A percentile compares a stretch with the other conserved stretches of the same genome.
These are phyloP conservation scores for Sycophila sp. DNA, from an alignment of 1,140 invertebrate genomes.

Conservation along the genomic window DNA sequence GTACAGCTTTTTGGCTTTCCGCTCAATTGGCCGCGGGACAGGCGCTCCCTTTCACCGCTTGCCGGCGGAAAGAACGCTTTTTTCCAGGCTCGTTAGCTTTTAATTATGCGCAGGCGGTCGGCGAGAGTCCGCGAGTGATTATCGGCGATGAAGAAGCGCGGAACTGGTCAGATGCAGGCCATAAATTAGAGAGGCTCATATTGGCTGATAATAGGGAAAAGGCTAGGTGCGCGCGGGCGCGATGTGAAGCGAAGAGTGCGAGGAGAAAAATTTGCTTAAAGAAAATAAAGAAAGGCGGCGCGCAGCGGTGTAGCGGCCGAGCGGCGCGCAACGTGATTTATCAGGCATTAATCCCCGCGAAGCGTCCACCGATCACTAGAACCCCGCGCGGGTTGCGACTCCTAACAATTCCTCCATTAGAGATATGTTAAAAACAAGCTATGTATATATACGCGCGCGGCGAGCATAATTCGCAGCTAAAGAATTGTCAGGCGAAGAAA, in stretches of 20 bases:
- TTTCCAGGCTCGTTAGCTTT: not conserved
- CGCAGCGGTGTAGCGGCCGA: not conserved
- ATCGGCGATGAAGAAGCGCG: no score
- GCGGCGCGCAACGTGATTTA: constrained; percentile 13
- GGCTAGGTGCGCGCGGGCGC: not conserved
- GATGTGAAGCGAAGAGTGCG: not conserved
- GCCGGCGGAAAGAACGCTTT: no score
- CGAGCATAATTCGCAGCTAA: constrained; percentile 33
- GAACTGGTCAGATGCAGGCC: no score
- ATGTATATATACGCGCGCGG: constrained; percentile 1
- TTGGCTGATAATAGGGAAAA: not conserved
- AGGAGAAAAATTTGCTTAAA: constrained; percentile 13
- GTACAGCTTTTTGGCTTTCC: constrained; percentile 10
- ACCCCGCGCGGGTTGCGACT: not conserved
- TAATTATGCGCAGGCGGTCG: no score
- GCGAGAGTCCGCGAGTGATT: no score
- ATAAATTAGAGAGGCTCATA: constrained; percentile 13
- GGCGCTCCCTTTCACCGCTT: no score
- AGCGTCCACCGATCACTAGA: constrained; percentile 25
- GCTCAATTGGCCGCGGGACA: constrained; percentile 34
- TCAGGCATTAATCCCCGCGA: constrained; percentile 31
- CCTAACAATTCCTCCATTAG: constrained; percentile 32
- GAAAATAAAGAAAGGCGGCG: not conserved
- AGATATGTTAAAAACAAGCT: constrained; percentile 33
- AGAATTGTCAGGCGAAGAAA: constrained; percentile 36